Conservation (phyloP, 1,140 invertebrate species). For the Sinonovacula constricta region DNA sequence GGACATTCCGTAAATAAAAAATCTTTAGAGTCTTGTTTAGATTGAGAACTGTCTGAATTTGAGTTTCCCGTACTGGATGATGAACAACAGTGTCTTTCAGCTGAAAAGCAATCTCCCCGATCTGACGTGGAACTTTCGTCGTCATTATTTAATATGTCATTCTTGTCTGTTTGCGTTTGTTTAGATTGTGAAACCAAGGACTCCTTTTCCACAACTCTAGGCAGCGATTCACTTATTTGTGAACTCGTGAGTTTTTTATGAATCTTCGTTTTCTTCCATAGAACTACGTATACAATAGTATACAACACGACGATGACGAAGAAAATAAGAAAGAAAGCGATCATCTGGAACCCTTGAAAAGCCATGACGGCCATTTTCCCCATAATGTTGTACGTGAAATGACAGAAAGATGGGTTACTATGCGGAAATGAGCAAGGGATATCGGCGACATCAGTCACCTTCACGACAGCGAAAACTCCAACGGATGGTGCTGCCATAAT, state of each 20-base stretch:
- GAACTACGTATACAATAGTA: constrained; percentile 58
- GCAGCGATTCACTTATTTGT: not conserved
- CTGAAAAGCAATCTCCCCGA: too few relatives aligned
- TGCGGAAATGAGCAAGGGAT: constrained; percentile 57
- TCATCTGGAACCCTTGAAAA: constrained; percentile 62
- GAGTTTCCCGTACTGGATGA: too few relatives aligned
- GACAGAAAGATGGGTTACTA: constrained; percentile 53
- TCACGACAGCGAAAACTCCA: constrained; percentile 65
- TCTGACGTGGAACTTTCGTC: too few relatives aligned
- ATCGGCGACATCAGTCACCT: constrained; percentile 41
- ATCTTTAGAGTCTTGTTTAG: too few relatives aligned
- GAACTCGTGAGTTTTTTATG: constrained; percentile 15
- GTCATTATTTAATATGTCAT: too few relatives aligned
- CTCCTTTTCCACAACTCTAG: not conserved
- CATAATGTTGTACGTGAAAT: constrained; percentile 63
- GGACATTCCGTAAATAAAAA: too few relatives aligned
- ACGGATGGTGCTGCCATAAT: constrained; percentile 59
- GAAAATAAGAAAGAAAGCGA: constrained; percentile 56
- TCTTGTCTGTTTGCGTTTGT: too few relatives aligned
- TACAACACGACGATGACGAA: constrained; percentile 65
- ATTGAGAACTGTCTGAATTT: too few relatives aligned
- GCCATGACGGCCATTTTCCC: constrained; percentile 48
- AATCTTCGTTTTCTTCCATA: constrained; percentile 65
- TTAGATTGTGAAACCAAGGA: constrained; percentile 10
- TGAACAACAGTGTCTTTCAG: too few relatives aligned